Evolutionary conservation across 2,888 invertebrate species (phyloP).

Genomic region (Acrobasis consociella): DNA sequence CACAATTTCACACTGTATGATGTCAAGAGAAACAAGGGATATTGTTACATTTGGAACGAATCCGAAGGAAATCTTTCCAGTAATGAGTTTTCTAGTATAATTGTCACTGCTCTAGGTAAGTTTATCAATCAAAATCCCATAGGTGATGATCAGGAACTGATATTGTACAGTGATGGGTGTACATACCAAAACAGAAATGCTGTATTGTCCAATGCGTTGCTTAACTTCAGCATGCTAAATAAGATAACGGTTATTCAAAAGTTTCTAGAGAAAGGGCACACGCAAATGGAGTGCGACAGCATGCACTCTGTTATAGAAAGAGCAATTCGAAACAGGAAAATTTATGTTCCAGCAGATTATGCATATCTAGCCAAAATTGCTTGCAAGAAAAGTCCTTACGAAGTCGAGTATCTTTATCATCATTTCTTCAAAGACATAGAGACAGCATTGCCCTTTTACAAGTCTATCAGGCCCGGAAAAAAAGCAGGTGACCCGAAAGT

Average conservation of each 20-base stretch:
- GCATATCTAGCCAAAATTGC: constrained; percentile 16
- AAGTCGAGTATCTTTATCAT: constrained; percentile 20
- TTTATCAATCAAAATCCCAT: constrained; percentile 10
- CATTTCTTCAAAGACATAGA: constrained; percentile 20
- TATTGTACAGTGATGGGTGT: constrained; percentile 31
- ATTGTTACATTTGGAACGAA: constrained; percentile 26
- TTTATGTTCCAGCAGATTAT: constrained; percentile 24
- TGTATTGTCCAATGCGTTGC: constrained; percentile 33
- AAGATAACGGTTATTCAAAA: constrained; percentile 34
- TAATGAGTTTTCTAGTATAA: constrained; percentile 26
- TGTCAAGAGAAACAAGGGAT: constrained; percentile 23
- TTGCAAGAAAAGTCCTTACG: constrained; percentile 19
- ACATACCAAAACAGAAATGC: constrained; percentile 35
- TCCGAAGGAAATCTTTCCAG: constrained; percentile 25
- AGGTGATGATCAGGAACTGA: constrained; percentile 21
- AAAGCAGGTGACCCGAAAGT: constrained; percentile 17
- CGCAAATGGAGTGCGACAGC: constrained; percentile 35
- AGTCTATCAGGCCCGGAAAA: constrained; percentile 15
- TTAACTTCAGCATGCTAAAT: constrained; percentile 30
- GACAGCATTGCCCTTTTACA: constrained; percentile 15
- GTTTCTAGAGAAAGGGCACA: constrained; percentile 34
- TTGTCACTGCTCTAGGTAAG: constrained; percentile 12
- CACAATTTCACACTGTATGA: constrained; percentile 23
- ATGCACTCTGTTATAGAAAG: constrained; percentile 29
- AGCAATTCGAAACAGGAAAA: constrained; percentile 14